Percentiles rank a stretch among this genome's conserved stretches.
Conservation (phyloP, 2,797 vertebrate species). For the Hydrocynus forskahlii region DNA sequence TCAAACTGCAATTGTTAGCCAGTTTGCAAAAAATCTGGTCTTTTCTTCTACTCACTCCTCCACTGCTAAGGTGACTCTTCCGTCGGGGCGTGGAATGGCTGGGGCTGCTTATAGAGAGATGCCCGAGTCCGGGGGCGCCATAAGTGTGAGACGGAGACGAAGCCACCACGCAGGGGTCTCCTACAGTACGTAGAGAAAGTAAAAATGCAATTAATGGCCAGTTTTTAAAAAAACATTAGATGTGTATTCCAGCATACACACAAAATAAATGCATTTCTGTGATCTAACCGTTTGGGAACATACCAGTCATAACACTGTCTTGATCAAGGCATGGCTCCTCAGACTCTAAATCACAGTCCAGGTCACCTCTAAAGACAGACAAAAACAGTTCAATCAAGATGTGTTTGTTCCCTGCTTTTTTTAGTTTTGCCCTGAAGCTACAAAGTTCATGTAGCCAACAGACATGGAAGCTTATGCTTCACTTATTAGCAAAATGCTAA, state of each 20-base stretch:
- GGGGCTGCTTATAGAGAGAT: constrained; percentile 18
- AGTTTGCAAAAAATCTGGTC: too few species aligned
- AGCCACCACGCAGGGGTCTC: constrained; percentile 58
- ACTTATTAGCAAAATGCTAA: too few species aligned
- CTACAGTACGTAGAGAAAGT: constrained; percentile 50
- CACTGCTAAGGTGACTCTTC: constrained; percentile 27
- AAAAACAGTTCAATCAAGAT: constrained; percentile 44
- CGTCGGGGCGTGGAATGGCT: constrained; percentile 64
- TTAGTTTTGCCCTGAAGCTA: too few species aligned
- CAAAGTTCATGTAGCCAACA: too few species aligned
- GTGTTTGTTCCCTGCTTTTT: background rate
- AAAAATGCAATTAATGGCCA: background rate
- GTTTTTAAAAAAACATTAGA: background rate
- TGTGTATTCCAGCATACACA: constrained; percentile 16
- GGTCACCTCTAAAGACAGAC: constrained; percentile 38
- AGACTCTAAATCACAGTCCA: constrained; percentile 49
- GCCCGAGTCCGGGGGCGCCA: constrained; percentile 28
- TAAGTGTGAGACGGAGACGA: constrained; percentile 52
- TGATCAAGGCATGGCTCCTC: constrained; percentile 61
- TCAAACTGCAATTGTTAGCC: too few species aligned
- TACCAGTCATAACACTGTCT: constrained; percentile 70
- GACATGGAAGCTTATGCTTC: too few species aligned
- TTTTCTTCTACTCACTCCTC: constrained; percentile 62
- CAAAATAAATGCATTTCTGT: background rate
- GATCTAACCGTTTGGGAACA: background rate